Evolutionary conservation across 1,140 invertebrate species (phyloP).

Genomic region (Contarinia nasturtii): DNA sequence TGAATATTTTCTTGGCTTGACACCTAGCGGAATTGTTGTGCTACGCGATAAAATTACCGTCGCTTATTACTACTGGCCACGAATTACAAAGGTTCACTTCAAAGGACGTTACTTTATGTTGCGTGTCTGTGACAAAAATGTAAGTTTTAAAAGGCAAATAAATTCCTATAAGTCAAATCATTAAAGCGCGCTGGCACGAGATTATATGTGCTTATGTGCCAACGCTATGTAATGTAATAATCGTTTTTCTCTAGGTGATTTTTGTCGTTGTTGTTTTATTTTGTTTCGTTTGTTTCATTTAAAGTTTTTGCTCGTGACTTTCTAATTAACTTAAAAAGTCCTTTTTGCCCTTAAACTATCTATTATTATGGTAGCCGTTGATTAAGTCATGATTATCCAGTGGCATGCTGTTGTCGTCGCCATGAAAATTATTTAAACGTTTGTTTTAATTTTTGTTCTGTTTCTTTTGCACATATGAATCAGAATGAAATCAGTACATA

Average conservation of each 20-base stretch:
- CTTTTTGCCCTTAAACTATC: no score
- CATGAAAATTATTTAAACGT: constrained; percentile 3
- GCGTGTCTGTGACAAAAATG: constrained; percentile 85
- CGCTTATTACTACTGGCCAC: constrained; percentile 97
- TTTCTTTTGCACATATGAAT: no score
- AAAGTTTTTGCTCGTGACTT: not conserved
- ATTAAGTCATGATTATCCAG: no score
- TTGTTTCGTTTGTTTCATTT: no score
- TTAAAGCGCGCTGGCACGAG: no score
- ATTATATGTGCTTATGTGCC: no score
- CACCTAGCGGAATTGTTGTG: constrained; percentile 91
- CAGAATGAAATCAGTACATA: constrained; percentile 90
- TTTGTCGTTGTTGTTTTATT: no score
- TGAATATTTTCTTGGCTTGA: constrained; percentile 90
- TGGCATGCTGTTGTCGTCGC: not conserved
- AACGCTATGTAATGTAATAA: no score
- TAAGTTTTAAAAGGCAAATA: constrained; percentile 31
- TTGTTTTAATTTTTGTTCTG: constrained; percentile 5
- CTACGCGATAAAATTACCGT: constrained; percentile 92
- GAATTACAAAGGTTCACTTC: constrained; percentile 89
- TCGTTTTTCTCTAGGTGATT: no score
- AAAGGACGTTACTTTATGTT: constrained; percentile 94
- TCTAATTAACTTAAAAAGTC: not conserved
- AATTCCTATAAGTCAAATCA: not conserved
- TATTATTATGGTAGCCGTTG: no score